These are phyloP conservation scores for Peromyscus californicus DNA, from an alignment of 2,113 vertebrate genomes.

Conservation along the genomic window DNA sequence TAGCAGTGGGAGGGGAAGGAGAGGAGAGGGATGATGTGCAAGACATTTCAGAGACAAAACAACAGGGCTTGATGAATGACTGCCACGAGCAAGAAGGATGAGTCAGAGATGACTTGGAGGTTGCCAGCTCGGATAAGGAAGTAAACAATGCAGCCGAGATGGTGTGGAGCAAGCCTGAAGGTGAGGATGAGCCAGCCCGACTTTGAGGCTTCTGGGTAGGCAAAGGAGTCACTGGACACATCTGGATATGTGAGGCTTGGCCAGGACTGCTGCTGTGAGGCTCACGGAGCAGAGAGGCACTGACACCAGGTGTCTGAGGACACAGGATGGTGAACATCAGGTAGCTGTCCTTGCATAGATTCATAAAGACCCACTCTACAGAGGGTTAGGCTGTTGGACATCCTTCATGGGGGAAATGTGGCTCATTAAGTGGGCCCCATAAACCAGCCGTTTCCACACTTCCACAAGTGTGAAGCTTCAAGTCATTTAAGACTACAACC, in stretches of 20 bases:
- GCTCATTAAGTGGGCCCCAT: too few relatives aligned
- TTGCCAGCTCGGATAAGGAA: slow-evolving; percentile 17
- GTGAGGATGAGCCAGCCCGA: background rate
- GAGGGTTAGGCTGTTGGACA: background rate
- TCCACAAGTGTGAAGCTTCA: background rate
- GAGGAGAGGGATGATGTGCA: background rate
- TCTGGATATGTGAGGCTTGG: background rate
- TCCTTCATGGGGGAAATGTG: background rate
- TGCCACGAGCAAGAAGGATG: background rate
- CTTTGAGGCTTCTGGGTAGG: background rate
- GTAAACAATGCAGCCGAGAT: background rate
- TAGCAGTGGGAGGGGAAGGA: background rate
- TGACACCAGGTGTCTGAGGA: background rate
- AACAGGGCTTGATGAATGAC: slow-evolving; percentile 42
- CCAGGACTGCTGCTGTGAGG: background rate
- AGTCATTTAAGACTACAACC: background rate
- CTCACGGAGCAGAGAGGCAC: background rate
- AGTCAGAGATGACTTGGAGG: slow-evolving; percentile 58
- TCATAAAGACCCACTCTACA: background rate
- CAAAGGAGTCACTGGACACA: background rate
- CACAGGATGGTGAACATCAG: background rate
- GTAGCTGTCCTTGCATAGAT: background rate
- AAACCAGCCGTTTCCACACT: background rate
- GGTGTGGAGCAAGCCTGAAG: background rate
- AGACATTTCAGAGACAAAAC: slow-evolving; percentile 51